phyloP scores from a whole-genome alignment of 2,888 invertebrate genomes.

The Lasiommata megera region DNA sequence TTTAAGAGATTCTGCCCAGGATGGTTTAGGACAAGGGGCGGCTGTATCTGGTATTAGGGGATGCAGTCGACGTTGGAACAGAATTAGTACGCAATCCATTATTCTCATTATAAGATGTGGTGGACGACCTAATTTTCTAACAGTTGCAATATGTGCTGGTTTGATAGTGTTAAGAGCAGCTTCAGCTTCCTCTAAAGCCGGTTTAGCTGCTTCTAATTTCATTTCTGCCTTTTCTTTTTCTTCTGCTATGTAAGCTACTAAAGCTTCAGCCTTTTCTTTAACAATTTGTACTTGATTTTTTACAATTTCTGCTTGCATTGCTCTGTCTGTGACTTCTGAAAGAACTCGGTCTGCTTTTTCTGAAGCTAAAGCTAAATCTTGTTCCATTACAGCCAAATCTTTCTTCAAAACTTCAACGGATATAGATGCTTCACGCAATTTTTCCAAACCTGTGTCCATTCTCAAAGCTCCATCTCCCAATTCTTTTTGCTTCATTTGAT shows the following conservation, averaged over 20 bases:
- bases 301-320: constrained; percentile 96
- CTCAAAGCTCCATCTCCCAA: constrained; percentile 93
- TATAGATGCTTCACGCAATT: constrained; percentile 96
- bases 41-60: constrained; percentile 90
- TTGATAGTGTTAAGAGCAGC: constrained; percentile 97
- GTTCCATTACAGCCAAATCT: constrained; percentile 96
- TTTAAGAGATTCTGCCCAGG: constrained; percentile 97
- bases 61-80: constrained; percentile 95
- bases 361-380: constrained; percentile 95
- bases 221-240: constrained; percentile 96
- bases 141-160: constrained; percentile 97
- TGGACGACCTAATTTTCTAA: constrained; percentile 95
- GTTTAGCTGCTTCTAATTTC: constrained; percentile 97
- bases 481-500: constrained; percentile 93
- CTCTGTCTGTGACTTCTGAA: constrained; percentile 94
- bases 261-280: constrained; percentile 95
- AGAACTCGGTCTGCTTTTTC: constrained; percentile 94
- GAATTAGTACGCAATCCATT: constrained; percentile 97
- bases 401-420: constrained; percentile 95
- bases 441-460: constrained; percentile 97
- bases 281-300: constrained; percentile 98
- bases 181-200: constrained; percentile 97
- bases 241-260: constrained; percentile 92
- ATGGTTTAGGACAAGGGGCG: constrained; percentile 94
- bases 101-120: constrained; percentile 98